Base-by-base conservation (phyloP, 2,797 vertebrate genomes). In the Cyprinella venusta region DNA sequence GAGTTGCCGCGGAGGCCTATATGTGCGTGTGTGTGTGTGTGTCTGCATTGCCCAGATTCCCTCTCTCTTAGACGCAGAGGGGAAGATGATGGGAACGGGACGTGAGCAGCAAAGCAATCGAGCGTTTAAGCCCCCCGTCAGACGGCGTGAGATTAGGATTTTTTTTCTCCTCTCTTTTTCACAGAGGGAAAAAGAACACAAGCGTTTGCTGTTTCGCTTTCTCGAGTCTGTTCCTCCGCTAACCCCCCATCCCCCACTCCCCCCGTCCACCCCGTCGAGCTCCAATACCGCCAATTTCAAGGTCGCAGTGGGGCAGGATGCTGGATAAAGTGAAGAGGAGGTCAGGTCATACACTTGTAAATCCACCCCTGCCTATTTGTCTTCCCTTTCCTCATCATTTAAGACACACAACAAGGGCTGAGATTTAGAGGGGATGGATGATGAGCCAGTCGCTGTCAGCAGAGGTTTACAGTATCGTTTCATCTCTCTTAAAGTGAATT, bases 81-180 rank as follows among this genome's bases (percentile, higher is more conserved):
- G 91, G 92, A 93, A 93, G 92, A 95, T 95, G 94, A 94, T 94
- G 91, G 93, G 91, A 91, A 92, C 85, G 76, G 91, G 91, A 94
- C 94, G 94, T 94, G 94, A 95, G 94, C 92, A 88, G 94, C 92
- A 95, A 95, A 94, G 94, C 93, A 94, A 95, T 94, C 90, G 91
- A 94, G 93, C 94, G 91, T 94, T 95, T 95, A 95, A 94, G 92
- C 91, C 93, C 80, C 89, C 92, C 93, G 93, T 95, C 93, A 94
- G 93, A 94, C 92, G 90, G 91, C 88, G 87, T 92, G 89, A 94
- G 93, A 94, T 94, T 92, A 93, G 94, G 92, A 93, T 92, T 93
- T 91, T 90, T 90, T 75, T 88, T 64, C 88, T 88, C 89, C 91
- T 87, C 91, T 89, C 88, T 90, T 89, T 92, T 90, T 91, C 88